These are phyloP conservation scores for Amaurobius ferox DNA, from an alignment of 2,888 invertebrate genomes.

Conservation along the genomic window DNA sequence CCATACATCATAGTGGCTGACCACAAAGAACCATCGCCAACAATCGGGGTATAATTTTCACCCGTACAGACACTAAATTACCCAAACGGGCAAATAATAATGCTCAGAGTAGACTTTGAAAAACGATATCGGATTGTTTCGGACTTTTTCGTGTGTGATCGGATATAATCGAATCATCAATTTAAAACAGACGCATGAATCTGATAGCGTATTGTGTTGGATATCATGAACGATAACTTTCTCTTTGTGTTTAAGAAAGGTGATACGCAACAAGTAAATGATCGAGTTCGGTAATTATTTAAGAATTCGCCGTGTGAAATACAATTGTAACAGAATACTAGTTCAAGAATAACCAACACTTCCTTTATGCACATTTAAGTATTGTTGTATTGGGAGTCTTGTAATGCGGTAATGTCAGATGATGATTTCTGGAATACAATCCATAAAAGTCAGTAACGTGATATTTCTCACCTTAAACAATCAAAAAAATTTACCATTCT, in stretches of 20 bases:
- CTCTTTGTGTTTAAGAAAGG: neutral
- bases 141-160: slow-evolving; percentile 12
- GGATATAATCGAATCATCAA: slow-evolving; percentile 34
- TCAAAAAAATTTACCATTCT: too few species aligned
- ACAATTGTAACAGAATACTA: neutral
- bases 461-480: too few species aligned
- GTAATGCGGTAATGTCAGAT: too few species aligned
- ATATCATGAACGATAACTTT: neutral
- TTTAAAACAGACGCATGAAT: slow-evolving; percentile 23
- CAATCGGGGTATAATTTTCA: slow-evolving; percentile 5
- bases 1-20: neutral
- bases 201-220: slow-evolving; percentile 51
- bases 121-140: slow-evolving; percentile 63
- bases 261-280: neutral
- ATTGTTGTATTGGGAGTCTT: too few species aligned
- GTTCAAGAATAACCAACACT: neutral
- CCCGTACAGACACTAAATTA: neutral
- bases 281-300: neutral
- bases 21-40: neutral
- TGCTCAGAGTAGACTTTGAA: slow-evolving; percentile 30
- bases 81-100: neutral
- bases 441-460: too few species aligned
- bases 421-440: too few species aligned
- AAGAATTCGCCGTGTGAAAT: neutral
- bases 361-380: too few species aligned